phyloP scores from a whole-genome alignment of 2,113 vertebrate species.

The Rynchops niger region DNA sequence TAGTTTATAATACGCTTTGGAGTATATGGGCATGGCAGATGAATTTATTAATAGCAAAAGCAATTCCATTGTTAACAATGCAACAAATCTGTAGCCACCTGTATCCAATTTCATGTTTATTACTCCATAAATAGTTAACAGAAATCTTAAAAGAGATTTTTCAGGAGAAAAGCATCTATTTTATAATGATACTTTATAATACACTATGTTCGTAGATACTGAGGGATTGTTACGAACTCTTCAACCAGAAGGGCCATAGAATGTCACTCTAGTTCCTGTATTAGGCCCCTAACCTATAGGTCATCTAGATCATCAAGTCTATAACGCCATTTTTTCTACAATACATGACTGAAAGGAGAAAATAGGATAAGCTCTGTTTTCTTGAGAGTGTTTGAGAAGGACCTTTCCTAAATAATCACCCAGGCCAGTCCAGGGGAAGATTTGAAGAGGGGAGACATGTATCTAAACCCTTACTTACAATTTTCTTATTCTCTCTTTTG shows the following conservation, averaged over 20 bases:
- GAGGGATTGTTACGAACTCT: not conserved
- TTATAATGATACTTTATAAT: not conserved
- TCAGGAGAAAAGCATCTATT: not conserved
- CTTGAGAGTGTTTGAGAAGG: not conserved
- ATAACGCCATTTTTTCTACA: rapidly evolving
- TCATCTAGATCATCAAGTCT: not conserved
- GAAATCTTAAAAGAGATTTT: not conserved
- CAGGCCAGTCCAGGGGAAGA: not conserved
- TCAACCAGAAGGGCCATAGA: not conserved
- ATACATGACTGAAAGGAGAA: not conserved
- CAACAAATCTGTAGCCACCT: not conserved
- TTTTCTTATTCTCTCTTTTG: not conserved
- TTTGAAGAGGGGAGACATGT: not conserved
- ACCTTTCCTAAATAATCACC: not conserved
- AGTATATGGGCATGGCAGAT: not conserved
- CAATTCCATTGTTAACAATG: not conserved
- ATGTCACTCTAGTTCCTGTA: not conserved
- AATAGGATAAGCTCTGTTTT: not conserved
- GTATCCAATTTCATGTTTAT: not conserved
- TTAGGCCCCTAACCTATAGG: not conserved
- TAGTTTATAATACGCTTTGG: not conserved
- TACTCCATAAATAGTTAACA: not conserved
- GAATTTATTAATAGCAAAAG: not conserved
- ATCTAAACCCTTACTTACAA: not conserved
- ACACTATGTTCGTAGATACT: not conserved